Evolutionary conservation across 2,113 vertebrate species (phyloP).

Genomic region (Myanophis thanlyinensis): DNA sequence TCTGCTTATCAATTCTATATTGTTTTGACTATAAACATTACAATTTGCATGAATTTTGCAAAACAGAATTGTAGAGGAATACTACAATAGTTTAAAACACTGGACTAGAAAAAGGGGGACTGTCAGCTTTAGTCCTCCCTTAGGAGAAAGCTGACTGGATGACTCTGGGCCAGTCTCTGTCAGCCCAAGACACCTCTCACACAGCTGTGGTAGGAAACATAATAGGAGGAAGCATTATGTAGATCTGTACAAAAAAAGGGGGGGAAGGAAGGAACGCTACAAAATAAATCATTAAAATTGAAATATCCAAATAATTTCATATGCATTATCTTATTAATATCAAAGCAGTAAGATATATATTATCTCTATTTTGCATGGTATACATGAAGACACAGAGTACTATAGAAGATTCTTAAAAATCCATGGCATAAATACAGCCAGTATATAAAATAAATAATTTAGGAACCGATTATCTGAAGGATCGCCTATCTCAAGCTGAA

Average conservation of each 20-base stretch:
- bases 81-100: neutral
- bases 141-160: neutral
- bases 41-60: neutral
- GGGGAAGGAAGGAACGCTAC: neutral
- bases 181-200: neutral
- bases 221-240: neutral
- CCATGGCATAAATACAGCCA: neutral
- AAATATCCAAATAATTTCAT: neutral
- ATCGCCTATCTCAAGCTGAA: neutral
- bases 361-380: neutral
- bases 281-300: neutral
- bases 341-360: neutral
- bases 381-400: neutral
- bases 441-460: neutral
- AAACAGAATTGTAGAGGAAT: neutral
- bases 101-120: neutral
- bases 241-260: neutral
- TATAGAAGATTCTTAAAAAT: neutral
- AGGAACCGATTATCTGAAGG: neutral
- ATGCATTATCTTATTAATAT: neutral
- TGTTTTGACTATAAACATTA: neutral
- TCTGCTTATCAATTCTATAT: neutral
- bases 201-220: neutral
- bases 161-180: neutral
- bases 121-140: neutral